Percentiles rank a stretch among this genome's conserved stretches.
Conservation (phyloP, 2,113 vertebrate species). For the Siphamia tubifer region DNA sequence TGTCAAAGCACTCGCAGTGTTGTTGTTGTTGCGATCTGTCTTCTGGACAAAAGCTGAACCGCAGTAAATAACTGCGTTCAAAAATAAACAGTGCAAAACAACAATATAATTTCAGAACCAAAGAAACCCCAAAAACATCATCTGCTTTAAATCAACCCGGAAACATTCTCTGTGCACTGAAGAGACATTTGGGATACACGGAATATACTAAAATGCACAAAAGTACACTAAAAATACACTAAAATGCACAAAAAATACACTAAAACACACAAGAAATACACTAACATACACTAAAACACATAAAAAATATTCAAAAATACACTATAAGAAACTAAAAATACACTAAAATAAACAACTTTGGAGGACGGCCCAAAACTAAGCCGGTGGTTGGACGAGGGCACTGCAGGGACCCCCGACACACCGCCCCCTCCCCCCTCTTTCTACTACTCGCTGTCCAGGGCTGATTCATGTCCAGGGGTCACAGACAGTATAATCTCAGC, state of each 20-base stretch:
- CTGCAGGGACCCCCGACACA: constrained; percentile 19
- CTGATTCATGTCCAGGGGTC: constrained; percentile 65
- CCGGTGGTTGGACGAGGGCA: constrained; percentile 12
- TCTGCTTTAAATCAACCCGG: constrained; percentile 45
- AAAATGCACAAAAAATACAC: no score
- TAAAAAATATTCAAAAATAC: no score
- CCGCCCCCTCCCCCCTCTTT: no score
- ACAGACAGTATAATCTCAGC: constrained; percentile 69
- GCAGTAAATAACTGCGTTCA: constrained; percentile 13
- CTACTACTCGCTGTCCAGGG: constrained; percentile 50
- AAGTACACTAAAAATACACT: no score
- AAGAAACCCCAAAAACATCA: constrained; percentile 19
- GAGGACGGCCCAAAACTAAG: constrained; percentile 41
- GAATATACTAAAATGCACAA: no score
- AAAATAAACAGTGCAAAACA: constrained; percentile 42
- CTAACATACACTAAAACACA: no score
- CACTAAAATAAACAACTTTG: no score
- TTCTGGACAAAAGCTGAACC: background rate
- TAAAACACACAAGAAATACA: no score
- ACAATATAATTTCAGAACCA: constrained; percentile 34
- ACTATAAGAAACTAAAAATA: no score
- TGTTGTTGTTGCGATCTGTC: background rate
- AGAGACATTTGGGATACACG: constrained; percentile 20
- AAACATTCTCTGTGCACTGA: constrained; percentile 10
- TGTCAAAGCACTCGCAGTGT: background rate